Conservation (phyloP, 1,140 invertebrate species). For the Drosophila leontia region DNA sequence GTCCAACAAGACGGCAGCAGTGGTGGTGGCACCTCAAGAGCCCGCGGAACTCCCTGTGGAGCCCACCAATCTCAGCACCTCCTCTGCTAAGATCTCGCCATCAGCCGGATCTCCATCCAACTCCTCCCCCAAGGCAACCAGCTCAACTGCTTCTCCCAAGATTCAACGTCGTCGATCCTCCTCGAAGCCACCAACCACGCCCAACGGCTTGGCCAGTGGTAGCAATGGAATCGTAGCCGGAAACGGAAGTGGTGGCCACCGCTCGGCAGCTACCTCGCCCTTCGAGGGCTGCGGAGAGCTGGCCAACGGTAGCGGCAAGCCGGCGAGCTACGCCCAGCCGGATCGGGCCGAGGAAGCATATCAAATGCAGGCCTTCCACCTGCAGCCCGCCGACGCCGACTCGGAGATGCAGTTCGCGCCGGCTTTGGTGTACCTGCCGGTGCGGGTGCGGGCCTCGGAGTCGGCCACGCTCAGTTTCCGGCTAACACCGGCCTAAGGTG, state of each 20-base stretch:
- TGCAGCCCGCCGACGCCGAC: conserved; percentile 63
- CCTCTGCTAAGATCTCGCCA: conserved; percentile 17
- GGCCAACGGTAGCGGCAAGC: conserved; percentile 69
- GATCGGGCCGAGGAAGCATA: conserved; percentile 62
- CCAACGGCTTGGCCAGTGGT: conserved; percentile 46
- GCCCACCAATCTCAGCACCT: conserved; percentile 67
- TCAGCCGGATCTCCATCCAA: conserved; percentile 9
- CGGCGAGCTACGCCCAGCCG: conserved; percentile 72
- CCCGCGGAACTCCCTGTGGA: conserved; percentile 31
- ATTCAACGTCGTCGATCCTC: conserved; percentile 25
- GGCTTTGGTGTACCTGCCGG: conserved; percentile 96
- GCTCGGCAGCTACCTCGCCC: conserved; percentile 74
- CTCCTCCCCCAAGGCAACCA: conserved; percentile 44
- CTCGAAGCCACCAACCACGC: conserved; percentile 28
- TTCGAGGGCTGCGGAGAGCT: conserved; percentile 64
- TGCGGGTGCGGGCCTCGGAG: conserved; percentile 91
- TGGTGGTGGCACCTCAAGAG: conserved; percentile 1
- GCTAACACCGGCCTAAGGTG: conserved; percentile 92
- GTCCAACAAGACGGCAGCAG: conserved; percentile 16
- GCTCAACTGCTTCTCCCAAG: conserved; percentile 35
- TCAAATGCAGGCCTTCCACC: conserved; percentile 84
- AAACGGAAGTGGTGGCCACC: conserved; percentile 28
- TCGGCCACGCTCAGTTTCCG: conserved; percentile 94
- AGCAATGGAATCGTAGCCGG: conserved; percentile 11
- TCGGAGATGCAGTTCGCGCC: conserved; percentile 88